A percentile compares a stretch with the other conserved stretches of the same genome.
Evolutionary conservation across 1,140 invertebrate species (phyloP).

Genomic region (Cheumatopsyche charites): DNA sequence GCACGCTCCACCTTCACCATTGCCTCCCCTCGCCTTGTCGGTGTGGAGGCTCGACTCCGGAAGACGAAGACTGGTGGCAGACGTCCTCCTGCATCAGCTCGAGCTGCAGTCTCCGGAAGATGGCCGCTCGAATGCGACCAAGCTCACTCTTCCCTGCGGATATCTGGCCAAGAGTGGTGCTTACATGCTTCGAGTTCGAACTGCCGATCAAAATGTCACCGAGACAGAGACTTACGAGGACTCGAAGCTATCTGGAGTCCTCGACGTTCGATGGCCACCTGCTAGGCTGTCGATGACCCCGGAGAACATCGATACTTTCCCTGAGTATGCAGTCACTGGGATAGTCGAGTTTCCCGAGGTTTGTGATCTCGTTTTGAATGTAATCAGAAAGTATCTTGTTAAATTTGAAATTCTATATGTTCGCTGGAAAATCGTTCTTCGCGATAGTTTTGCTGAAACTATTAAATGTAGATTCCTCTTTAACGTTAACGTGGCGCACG

Average conservation of each 20-base stretch:
- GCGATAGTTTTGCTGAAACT: too few relatives aligned
- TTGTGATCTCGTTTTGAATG: background rate
- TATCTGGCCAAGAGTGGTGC: conserved; percentile 71
- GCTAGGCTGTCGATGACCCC: conserved; percentile 73
- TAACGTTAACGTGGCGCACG: too few relatives aligned
- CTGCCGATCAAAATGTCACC: conserved; percentile 38
- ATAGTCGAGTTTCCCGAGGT: conserved; percentile 72
- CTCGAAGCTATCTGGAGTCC: conserved; percentile 58
- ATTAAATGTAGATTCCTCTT: too few relatives aligned
- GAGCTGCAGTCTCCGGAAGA: conserved; percentile 32
- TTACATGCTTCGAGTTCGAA: conserved; percentile 39
- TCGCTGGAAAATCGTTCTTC: too few relatives aligned
- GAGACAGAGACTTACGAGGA: conserved; percentile 43
- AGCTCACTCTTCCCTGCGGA: conserved; percentile 70
- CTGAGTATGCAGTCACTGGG: conserved; percentile 71
- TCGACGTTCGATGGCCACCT: conserved; percentile 80
- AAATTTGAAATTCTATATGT: too few relatives aligned
- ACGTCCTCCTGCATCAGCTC: conserved; percentile 53
- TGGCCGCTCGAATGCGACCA: conserved; percentile 45
- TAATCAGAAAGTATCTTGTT: too few relatives aligned
- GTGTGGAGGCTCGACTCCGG: conserved; percentile 53
- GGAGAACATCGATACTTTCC: conserved; percentile 78
- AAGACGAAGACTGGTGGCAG: conserved; percentile 51
- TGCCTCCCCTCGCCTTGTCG: conserved; percentile 37
- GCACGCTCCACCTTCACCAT: conserved; percentile 52